Conservation (phyloP, 2,888 invertebrate species). For the Bugulina stolonifera region DNA sequence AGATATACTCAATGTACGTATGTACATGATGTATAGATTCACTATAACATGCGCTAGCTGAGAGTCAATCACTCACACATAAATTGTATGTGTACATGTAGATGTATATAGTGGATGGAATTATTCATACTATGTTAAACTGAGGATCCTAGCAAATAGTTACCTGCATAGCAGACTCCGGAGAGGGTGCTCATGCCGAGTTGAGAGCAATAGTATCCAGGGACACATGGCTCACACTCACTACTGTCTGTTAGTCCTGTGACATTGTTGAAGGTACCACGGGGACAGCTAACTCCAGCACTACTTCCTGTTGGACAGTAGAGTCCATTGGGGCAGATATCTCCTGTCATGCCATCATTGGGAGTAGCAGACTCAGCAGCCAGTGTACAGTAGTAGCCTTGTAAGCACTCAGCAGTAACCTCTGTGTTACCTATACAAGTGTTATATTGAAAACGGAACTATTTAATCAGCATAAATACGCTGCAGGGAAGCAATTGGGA, state of each 20-base stretch:
- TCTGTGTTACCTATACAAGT: conserved; percentile 41
- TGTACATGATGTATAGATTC: too few relatives aligned
- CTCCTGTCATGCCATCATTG: conserved; percentile 33
- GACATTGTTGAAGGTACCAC: conserved; percentile 42
- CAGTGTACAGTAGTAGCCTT: conserved; percentile 44
- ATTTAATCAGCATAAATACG: too few relatives aligned
- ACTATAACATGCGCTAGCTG: too few relatives aligned
- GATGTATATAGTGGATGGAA: not conserved
- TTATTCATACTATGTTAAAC: not conserved
- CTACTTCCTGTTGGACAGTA: conserved; percentile 36
- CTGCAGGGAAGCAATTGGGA: too few relatives aligned
- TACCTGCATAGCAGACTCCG: conserved; percentile 20
- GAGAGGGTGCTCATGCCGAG: conserved; percentile 31
- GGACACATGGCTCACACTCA: conserved; percentile 42
- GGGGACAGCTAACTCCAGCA: conserved; percentile 40
- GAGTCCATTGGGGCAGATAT: conserved; percentile 44
- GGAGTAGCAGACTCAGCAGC: conserved; percentile 37
- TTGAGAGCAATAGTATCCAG: conserved; percentile 43
- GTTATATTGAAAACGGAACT: too few relatives aligned
- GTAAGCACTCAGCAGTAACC: conserved; percentile 39
- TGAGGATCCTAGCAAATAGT: not conserved
- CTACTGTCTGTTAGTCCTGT: conserved; percentile 36
- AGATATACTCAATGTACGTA: too few relatives aligned
- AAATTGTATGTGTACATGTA: too few relatives aligned
- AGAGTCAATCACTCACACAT: too few relatives aligned